Base-by-base conservation (phyloP, 2,113 vertebrate species). In the Hippoglossus stenolepis region DNA sequence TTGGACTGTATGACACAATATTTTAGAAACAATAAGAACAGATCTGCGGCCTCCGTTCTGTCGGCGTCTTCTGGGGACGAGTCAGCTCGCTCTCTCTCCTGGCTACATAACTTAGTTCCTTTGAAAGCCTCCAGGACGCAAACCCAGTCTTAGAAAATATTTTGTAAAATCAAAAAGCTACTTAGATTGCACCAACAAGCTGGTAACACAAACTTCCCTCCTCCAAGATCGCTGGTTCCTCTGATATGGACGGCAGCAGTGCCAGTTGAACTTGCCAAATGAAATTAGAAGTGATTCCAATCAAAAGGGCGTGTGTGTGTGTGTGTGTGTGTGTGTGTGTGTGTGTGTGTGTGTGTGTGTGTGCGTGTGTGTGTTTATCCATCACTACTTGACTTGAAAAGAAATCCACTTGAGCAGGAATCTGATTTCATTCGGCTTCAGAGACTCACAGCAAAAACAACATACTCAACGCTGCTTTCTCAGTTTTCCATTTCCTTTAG, bases 151-250 rank as follows among this genome's bases (percentile, higher is more conserved):
- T 64, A 40, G 49, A 68, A 31, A 80, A 70, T 71, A 79, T 51
- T 74, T 77, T 60, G 60, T 64, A 56, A 82, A 31, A 85, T 80
- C 47, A 82, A 77, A 82, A 86, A 76, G 23, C 71, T 65, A 59
- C 80, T 83, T 70, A 65, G 64, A 86, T 61, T 61, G 63, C 67
- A 64, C 58, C 53, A 57, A 74, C 54, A 53, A 24, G 73, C 18
- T 49, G 51, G 26, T 31, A 65, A 20, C 65, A 59, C 20, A 49
- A 62, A 57, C 21, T 51, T 57, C 24, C 26, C 66, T 64, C 18
- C 66, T 61, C 47, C 26, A 60, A 61, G 65, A 83, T 79, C 62
- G 53, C 20, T 80, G 71, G 65, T 72, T 83, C 51, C 73, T 81
- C 84, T 87, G 35, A 87, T 77, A 68, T n/a, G 70, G 28, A 80